Percentiles rank a stretch among this genome's conserved stretches.
These are phyloP conservation scores for Platyrinchus mystaceus DNA, from an alignment of 2,797 vertebrate genomes.

Conservation along the genomic window DNA sequence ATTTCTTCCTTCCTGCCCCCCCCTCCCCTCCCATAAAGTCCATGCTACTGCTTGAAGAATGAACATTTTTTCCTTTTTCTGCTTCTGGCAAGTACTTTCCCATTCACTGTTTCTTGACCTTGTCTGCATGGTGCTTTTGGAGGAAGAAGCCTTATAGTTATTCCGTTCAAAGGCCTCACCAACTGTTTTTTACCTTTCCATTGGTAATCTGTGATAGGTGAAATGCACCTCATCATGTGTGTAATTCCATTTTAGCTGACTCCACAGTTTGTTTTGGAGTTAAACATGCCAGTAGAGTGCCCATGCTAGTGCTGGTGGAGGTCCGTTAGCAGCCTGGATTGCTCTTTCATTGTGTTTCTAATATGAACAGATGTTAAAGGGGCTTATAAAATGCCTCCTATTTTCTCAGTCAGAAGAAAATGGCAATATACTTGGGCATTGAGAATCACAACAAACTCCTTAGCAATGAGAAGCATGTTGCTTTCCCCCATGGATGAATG, in stretches of 20 bases:
- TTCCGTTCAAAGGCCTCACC: not conserved
- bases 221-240: not conserved
- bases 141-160: not conserved
- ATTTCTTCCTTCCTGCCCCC: not conserved
- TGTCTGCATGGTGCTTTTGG: not conserved
- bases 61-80: not conserved
- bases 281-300: not conserved
- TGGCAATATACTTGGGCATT: not conserved
- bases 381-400: not conserved
- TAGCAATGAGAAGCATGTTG: not conserved
- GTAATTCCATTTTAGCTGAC: not conserved
- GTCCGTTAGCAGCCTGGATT: not conserved
- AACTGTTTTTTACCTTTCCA: not conserved
- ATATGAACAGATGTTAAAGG: not conserved
- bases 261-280: not conserved
- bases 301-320: not conserved
- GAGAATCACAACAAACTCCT: constrained; percentile 16
- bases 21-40: not conserved
- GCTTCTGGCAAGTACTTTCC: not conserved
- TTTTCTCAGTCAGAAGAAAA: not conserved
- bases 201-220: not conserved
- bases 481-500: constrained; percentile 30
- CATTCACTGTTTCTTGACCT: not conserved
- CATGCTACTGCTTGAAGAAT: not conserved
- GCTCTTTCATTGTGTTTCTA: not conserved